Percentiles rank a stretch among this genome's conserved stretches.
These are phyloP conservation scores for Gouania willdenowi DNA, from an alignment of 2,797 vertebrate genomes.

Conservation along the genomic window DNA sequence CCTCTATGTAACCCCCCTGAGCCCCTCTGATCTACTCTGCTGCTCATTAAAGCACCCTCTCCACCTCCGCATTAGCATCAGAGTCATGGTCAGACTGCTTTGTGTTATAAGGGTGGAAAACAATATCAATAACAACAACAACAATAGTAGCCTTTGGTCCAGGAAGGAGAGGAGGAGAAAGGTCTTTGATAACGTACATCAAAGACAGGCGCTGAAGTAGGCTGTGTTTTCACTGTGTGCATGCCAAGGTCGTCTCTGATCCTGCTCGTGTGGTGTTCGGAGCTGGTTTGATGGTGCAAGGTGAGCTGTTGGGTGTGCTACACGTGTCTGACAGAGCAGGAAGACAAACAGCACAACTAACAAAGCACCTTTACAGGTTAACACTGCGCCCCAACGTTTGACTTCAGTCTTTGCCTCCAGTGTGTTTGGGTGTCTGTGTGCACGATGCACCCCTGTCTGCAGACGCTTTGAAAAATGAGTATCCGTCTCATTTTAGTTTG, in stretches of 20 bases:
- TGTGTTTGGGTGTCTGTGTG: neutral
- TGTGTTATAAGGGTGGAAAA: conserved; percentile 72
- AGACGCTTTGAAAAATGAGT: no score
- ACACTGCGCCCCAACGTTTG: conserved; percentile 4
- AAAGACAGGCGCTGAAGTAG: conserved; percentile 62
- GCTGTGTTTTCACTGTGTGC: conserved; percentile 52
- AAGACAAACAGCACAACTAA: conserved; percentile 36
- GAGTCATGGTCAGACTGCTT: conserved; percentile 83
- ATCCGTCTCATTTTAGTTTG: no score
- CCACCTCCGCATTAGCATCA: conserved; percentile 76
- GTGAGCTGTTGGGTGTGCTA: conserved; percentile 34
- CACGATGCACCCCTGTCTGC: no score
- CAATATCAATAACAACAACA: conserved; percentile 81
- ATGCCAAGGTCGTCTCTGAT: conserved; percentile 70
- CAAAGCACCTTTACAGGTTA: conserved; percentile 12
- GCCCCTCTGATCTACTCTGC: conserved; percentile 68
- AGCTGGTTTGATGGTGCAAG: conserved; percentile 24
- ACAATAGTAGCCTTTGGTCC: conserved; percentile 82
- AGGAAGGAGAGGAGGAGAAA: conserved; percentile 69
- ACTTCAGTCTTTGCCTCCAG: conserved; percentile 9
- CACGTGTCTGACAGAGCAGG: conserved; percentile 17
- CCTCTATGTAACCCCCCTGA: conserved; percentile 51
- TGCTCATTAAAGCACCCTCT: conserved; percentile 76
- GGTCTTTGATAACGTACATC: conserved; percentile 74
- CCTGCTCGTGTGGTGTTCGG: conserved; percentile 13